Base-by-base conservation (phyloP, 2,888 invertebrate genomes). In the Zelleria hepariella region DNA sequence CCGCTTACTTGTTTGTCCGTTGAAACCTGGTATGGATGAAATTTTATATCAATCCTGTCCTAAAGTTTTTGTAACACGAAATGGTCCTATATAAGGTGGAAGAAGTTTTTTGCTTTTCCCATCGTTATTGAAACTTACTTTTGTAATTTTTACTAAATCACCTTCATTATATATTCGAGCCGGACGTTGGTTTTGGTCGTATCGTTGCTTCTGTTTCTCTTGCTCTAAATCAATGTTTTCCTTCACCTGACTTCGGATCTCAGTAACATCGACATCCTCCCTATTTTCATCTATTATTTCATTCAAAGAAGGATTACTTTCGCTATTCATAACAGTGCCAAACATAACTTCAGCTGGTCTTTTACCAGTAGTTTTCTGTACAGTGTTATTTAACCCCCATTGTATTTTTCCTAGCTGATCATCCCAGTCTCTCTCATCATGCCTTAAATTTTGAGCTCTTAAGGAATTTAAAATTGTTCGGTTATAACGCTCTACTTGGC, bases 31-130 rank as follows among this genome's bases (percentile, higher is more conserved):
- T 42, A 62, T 57, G 5, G 60, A 21, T 2, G 60, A 26, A 10
- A 62, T 18, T 24, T 57, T 60, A 18, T 62, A 60, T 10, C 62
- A 52, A 53, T 62, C 62, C 6, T 62, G 51, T 18, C 62, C 62
- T 15, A 62, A 53, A 7, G 58, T 59, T 54, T 55, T 55, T 8
- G 25, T 49, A 5, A 60, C 59, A 4, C 60, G 47, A 25, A 58
- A 60, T 15, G 60, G 62, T n/a, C 62, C 62, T 26, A 59, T 48
- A 48, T 55, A 59, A 15, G 62, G 49, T 7, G 60, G 59, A 24
- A 56, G 18, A n/a, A 62, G 60, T n/a, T 56, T 59, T n/a, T 49
- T 59, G 32, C 24, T 57, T 57, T 49, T 54, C 10, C 59, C 59
- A 53, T 59, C 47, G 42, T 53, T 52, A 7, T 53, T 21, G 42